These are phyloP conservation scores for Malurus elegans DNA, from an alignment of 2,113 vertebrate genomes.

Conservation along the genomic window DNA sequence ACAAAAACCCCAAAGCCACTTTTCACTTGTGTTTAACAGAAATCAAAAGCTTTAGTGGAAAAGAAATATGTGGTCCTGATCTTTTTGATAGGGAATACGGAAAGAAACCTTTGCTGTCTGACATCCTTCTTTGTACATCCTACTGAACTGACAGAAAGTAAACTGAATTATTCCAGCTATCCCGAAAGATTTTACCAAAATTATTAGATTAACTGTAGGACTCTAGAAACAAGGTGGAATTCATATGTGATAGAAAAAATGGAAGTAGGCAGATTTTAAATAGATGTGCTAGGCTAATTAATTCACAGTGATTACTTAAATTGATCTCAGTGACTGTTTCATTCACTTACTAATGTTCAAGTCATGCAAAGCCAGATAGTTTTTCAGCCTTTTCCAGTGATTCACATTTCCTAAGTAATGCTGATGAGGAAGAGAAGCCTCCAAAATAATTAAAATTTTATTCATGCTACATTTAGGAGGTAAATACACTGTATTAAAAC, in stretches of 20 bases:
- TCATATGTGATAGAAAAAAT: neutral
- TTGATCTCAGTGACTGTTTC: neutral
- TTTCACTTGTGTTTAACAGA: neutral
- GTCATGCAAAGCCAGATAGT: neutral
- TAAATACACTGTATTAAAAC: neutral
- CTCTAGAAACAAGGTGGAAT: neutral
- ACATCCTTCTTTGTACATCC: neutral
- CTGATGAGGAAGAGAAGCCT: neutral
- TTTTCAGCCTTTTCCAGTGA: neutral
- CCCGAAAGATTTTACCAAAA: neutral
- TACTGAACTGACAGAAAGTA: neutral
- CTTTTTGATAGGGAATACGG: neutral
- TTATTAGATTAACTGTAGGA: neutral
- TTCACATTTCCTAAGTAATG: neutral
- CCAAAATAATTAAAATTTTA: neutral
- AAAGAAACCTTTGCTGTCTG: neutral
- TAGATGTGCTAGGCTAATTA: neutral
- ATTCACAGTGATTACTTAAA: neutral
- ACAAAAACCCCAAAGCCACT: neutral
- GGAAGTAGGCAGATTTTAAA: neutral
- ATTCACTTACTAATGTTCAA: neutral
- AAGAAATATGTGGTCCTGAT: neutral
- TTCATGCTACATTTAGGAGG: neutral
- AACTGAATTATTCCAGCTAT: neutral
- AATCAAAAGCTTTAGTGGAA: neutral